Evolutionary conservation across 2,888 invertebrate species (phyloP), one percentile per base, ranked within the genome.

Genomic region (Cyaniris semiargus): DNA sequence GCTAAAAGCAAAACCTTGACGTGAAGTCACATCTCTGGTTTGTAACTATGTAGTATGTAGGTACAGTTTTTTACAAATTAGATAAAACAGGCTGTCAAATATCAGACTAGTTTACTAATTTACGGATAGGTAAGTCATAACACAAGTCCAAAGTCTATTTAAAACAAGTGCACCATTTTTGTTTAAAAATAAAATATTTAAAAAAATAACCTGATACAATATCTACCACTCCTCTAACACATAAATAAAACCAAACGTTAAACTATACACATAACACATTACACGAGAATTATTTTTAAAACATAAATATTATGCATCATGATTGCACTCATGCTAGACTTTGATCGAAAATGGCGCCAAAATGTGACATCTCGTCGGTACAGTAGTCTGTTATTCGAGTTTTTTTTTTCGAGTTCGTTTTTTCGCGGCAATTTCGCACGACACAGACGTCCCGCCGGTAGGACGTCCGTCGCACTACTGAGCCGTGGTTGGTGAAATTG

Each of bases 381-480:
- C 77, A 78, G 10, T 76, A 76, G 76, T 77, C 81, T 81, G 80
- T 79, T 77, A 82, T 81, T 83, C 82, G 80, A 81, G 79, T 74
- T 58, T 80, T 76, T 44, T 44, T 77, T 85, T 87, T 89, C 87
- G 88, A 85, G 85, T 79, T 84, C 85, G 72, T 88, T 91, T 80
- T 84, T 84, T 86, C 84, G 88, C 86, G 89, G 78, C 77, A 78
- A 81, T 53, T 79, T 80, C 78, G 78, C 86, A 84, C 82, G 80
- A 79, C 75, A 70, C 86, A 85, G 87, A 90, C 92, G 90, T 91
- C 89, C 88, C 83, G 78, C 80, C 85, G 80, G 72, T 76, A 78
- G 87, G 91, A 89, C 91, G 92, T 85, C 89, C 85, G 89, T 86
- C 83, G 86, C 84, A 85, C 88, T 85, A 93, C 93, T 93, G 88